Evolutionary conservation across 2,888 invertebrate species (phyloP).

Genomic region (Therioaphis trifolii): DNA sequence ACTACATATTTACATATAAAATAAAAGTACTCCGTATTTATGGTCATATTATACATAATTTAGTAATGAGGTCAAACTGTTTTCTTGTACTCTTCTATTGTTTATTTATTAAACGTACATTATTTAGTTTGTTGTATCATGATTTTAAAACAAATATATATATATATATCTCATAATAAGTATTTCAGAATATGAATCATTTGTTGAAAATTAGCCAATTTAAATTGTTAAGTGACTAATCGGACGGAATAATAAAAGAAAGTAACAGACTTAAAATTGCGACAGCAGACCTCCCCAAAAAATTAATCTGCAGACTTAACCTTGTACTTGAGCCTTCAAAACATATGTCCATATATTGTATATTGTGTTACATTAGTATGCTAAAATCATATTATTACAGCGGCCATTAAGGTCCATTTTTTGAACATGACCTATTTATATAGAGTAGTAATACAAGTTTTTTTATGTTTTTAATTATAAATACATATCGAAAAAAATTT

Average conservation of each 20-base stretch:
- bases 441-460: conserved; percentile 39
- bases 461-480: conserved; percentile 37
- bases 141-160: not conserved
- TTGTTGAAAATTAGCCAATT: too few relatives aligned
- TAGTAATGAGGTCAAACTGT: conserved; percentile 27
- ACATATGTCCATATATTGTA: not conserved
- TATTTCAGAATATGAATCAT: too few relatives aligned
- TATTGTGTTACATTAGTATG: conserved; percentile 46
- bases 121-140: too few relatives aligned
- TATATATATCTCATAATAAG: not conserved
- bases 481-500: not conserved
- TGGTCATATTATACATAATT: conserved; percentile 15
- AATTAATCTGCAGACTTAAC: not conserved
- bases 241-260: conserved; percentile 23
- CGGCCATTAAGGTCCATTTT: conserved; percentile 41
- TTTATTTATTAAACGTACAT: conserved; percentile 8
- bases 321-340: conserved; percentile 43
- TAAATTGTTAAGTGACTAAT: too few relatives aligned
- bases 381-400: conserved; percentile 48
- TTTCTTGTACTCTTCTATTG: conserved; percentile 11
- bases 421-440: conserved; percentile 50
- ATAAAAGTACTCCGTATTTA: conserved; percentile 11
- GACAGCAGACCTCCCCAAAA: conserved; percentile 23
- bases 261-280: not conserved
- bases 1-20: conserved; percentile 17